Conservation (phyloP, 2,888 invertebrate species). For the Leucoma salicis region DNA sequence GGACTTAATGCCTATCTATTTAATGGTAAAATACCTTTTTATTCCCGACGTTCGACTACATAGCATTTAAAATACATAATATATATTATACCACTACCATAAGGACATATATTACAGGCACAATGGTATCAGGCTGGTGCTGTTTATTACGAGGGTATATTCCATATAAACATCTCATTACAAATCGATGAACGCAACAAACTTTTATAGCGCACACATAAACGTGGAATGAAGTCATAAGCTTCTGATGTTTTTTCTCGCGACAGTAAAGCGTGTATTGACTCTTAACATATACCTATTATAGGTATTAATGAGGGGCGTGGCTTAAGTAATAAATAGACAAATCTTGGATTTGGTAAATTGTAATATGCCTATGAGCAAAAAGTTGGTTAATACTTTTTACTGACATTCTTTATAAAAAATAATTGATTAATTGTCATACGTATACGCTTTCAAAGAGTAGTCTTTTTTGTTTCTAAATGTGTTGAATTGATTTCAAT, state of each 20-base stretch:
- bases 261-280: conserved; percentile 25
- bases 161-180: background rate
- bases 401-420: background rate
- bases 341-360: conserved; percentile 16
- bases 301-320: conserved; percentile 17
- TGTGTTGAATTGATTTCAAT: no score
- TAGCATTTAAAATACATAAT: no score
- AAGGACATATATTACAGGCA: no score
- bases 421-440: no score
- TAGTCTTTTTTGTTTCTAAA: no score
- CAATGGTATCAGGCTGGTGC: no score
- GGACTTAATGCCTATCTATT: no score
- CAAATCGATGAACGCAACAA: conserved; percentile 8
- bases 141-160: background rate
- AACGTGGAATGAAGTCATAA: conserved; percentile 27
- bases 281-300: conserved; percentile 22
- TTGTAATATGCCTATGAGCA: background rate
- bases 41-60: no score
- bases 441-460: no score
- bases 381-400: background rate
- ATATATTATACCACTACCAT: no score
- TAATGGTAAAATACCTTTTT: no score
- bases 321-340: conserved; percentile 14
- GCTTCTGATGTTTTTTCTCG: conserved; percentile 18
- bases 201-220: conserved; percentile 18